Conservation (phyloP, 2,797 vertebrate species). For the Paguma larvata region DNA sequence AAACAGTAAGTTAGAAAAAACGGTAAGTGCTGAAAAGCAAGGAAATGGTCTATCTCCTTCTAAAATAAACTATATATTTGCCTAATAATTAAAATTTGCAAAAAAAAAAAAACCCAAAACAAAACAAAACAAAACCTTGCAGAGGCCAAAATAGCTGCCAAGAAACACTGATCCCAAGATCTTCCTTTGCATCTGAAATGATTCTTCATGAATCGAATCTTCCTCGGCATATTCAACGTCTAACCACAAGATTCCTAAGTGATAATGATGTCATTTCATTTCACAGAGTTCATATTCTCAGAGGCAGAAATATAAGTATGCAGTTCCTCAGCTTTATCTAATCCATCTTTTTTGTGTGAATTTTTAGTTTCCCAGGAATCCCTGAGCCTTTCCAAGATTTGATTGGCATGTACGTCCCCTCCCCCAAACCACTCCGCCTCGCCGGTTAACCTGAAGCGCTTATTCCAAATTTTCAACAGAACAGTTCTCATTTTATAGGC, state of each 20-base stretch:
- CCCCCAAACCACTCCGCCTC: background rate
- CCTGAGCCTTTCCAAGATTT: background rate
- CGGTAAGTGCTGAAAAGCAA: background rate
- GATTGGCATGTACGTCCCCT: background rate
- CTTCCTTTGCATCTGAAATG: background rate
- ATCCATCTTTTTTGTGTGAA: background rate
- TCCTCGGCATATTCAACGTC: conserved; percentile 23
- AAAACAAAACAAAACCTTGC: background rate
- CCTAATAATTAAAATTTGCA: background rate
- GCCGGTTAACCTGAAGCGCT: background rate
- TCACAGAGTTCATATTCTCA: background rate
- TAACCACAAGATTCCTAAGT: background rate
- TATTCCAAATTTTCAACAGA: background rate
- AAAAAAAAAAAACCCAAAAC: too few relatives aligned
- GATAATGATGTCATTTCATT: background rate
- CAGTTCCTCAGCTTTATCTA: background rate
- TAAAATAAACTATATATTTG: conserved; percentile 35
- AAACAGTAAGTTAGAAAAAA: conserved; percentile 24
- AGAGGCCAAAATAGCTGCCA: background rate
- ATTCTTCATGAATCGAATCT: background rate
- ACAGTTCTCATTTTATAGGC: background rate
- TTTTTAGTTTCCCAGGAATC: conserved; percentile 22
- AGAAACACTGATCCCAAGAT: background rate
- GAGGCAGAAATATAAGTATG: conserved; percentile 46
- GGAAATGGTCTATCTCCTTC: background rate